Evolutionary conservation across 1,140 invertebrate species (phyloP).

Genomic region (Meloidogyne hapla): DNA sequence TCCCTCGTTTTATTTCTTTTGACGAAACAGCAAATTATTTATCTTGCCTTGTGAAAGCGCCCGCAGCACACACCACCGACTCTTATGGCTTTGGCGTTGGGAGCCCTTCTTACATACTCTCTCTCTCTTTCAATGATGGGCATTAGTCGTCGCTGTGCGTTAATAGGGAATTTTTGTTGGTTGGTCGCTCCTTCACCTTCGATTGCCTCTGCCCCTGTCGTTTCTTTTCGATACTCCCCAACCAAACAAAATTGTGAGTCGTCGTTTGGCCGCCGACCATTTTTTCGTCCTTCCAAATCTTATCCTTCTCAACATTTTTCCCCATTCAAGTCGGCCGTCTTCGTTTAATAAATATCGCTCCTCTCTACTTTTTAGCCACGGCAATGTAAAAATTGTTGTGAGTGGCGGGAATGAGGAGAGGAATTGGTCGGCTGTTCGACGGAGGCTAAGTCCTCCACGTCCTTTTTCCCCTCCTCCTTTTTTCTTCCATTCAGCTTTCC

Average conservation of each 20-base stretch:
- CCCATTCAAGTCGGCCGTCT: neutral
- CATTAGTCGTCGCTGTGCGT: neutral
- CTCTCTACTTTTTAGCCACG: neutral
- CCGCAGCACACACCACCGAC: neutral
- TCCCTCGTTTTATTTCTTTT: neutral
- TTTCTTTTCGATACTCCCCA: neutral
- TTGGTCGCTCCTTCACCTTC: neutral
- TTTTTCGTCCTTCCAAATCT: neutral
- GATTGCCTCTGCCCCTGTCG: neutral
- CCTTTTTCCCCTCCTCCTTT: neutral
- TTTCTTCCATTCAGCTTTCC: slow-evolving; percentile 1
- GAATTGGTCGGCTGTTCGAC: slow-evolving; percentile 1
- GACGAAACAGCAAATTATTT: neutral
- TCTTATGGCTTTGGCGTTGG: neutral
- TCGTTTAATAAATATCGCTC: neutral
- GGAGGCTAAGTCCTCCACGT: neutral
- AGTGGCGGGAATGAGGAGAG: slow-evolving; percentile 1
- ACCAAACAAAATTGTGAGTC: neutral
- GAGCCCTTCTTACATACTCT: neutral
- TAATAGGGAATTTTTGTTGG: neutral
- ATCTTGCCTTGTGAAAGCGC: neutral
- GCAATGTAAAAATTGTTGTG: neutral
- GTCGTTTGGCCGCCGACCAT: neutral
- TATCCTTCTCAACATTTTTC: neutral
- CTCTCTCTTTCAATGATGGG: neutral